phyloP scores from a whole-genome alignment of 2,797 vertebrate species.

The Mus spretus region DNA sequence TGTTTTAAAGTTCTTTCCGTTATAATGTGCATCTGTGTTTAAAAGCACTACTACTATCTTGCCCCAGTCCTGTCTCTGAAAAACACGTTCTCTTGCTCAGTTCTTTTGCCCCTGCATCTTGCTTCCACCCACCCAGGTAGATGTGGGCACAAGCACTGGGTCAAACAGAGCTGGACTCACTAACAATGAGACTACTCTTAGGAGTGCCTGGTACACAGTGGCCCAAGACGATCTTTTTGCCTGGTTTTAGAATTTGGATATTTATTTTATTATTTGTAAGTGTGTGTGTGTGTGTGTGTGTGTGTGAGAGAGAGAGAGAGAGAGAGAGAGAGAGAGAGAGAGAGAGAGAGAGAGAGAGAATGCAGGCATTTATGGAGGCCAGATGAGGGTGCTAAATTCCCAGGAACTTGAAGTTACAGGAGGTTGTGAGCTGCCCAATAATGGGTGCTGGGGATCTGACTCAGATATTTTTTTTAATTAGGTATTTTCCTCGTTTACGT shows the following conservation, averaged over 20 bases:
- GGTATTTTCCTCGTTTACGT: no score
- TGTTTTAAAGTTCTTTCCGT: background rate
- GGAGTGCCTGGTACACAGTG: background rate
- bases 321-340: no score
- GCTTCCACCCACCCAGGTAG: background rate
- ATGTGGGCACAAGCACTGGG: background rate
- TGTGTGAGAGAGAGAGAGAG: no score
- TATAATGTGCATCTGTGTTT: background rate
- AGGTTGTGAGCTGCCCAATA: background rate
- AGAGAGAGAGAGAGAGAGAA: no score
- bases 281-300: background rate
- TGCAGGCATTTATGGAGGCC: background rate
- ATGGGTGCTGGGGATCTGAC: no score
- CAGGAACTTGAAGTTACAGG: background rate
- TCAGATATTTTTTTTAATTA: no score
- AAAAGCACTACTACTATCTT: background rate
- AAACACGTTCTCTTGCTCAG: background rate
- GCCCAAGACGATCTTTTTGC: background rate
- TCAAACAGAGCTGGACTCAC: background rate
- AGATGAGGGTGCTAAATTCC: background rate
- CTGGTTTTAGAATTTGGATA: background rate
- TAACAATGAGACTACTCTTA: background rate
- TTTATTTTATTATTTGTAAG: background rate
- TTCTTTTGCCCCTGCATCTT: background rate
- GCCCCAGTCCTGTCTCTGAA: background rate